These are phyloP conservation scores for Philaethria dido DNA, from an alignment of 2,888 invertebrate species.

Conservation along the genomic window DNA sequence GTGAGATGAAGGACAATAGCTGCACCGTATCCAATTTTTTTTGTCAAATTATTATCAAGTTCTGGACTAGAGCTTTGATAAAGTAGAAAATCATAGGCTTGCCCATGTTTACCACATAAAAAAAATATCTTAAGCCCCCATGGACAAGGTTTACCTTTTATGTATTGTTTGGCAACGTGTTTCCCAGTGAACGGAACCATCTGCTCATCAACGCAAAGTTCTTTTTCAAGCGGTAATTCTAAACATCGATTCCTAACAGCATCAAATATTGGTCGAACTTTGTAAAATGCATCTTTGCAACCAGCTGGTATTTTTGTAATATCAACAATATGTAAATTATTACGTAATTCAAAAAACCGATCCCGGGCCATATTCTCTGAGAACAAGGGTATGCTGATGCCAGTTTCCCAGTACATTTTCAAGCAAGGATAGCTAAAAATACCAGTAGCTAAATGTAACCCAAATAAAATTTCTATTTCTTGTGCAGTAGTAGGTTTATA, in stretches of 20 bases:
- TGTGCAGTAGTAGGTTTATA: slow-evolving; percentile 44
- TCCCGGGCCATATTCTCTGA: slow-evolving; percentile 47
- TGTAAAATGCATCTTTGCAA: slow-evolving; percentile 28
- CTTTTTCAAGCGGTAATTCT: slow-evolving; percentile 46
- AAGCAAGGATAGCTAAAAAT: slow-evolving; percentile 45
- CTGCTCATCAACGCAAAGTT: slow-evolving; percentile 48
- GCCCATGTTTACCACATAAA: slow-evolving; percentile 48
- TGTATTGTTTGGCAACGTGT: slow-evolving; percentile 45
- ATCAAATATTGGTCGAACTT: slow-evolving; percentile 49
- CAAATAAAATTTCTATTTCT: slow-evolving; percentile 47
- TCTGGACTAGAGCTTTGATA: slow-evolving; percentile 48
- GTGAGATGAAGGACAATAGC: slow-evolving; percentile 45
- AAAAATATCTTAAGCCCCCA: slow-evolving; percentile 47
- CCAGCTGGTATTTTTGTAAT: slow-evolving; percentile 42
- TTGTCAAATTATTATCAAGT: slow-evolving; percentile 39
- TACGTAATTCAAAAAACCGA: slow-evolving; percentile 46
- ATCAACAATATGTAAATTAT: slow-evolving; percentile 47
- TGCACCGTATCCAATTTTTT: slow-evolving; percentile 48
- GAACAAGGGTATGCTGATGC: slow-evolving; percentile 46
- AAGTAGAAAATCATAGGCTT: slow-evolving; percentile 48
- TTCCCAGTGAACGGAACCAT: slow-evolving; percentile 49
- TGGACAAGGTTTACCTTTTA: slow-evolving; percentile 49
- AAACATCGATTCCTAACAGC: slow-evolving; percentile 47
- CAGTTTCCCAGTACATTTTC: slow-evolving; percentile 47
- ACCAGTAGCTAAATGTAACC: slow-evolving; percentile 46